Evolutionary conservation across 2,888 invertebrate genomes (phyloP).

Genomic region (Lithophane leautieri): DNA sequence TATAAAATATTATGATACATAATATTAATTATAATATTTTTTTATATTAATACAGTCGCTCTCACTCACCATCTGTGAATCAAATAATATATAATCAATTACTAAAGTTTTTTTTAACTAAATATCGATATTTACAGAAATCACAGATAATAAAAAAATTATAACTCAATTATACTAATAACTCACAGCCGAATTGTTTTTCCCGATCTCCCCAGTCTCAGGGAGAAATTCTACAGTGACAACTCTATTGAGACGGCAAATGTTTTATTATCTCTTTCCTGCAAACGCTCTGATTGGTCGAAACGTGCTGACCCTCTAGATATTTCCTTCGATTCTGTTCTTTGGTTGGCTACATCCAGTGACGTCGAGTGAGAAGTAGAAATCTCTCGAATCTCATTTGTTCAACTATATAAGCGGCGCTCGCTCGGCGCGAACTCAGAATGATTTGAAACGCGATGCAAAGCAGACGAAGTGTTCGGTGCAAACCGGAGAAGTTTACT

Average conservation of each 20-base stretch:
- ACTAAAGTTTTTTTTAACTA: no score
- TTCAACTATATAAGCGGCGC: slow-evolving; percentile 75
- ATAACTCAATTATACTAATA: no score
- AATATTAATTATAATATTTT: no score
- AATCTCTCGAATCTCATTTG: slow-evolving; percentile 76
- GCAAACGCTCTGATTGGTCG: slow-evolving; percentile 71
- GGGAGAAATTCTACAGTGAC: slow-evolving; percentile 51
- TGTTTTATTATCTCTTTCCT: slow-evolving; percentile 56
- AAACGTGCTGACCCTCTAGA: slow-evolving; percentile 68
- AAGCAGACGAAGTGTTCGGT: slow-evolving; percentile 76
- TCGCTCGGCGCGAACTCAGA: slow-evolving; percentile 79
- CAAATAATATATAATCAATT: no score
- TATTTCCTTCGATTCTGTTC: slow-evolving; percentile 64
- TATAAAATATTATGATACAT: no score
- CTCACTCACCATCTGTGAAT: no score
- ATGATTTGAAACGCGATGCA: slow-evolving; percentile 81
- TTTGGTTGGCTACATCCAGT: slow-evolving; percentile 72
- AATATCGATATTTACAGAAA: no score
- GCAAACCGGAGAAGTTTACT: slow-evolving; percentile 72
- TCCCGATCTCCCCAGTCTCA: slow-evolving; percentile 34
- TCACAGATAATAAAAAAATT: no score
- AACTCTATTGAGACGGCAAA: slow-evolving; percentile 76
- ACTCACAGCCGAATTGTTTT: no score
- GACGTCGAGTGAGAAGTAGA: slow-evolving; percentile 70
- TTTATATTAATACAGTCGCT: no score